These are phyloP conservation scores for Cheilosia grossa DNA, from an alignment of 2,888 invertebrate species.

Conservation along the genomic window DNA sequence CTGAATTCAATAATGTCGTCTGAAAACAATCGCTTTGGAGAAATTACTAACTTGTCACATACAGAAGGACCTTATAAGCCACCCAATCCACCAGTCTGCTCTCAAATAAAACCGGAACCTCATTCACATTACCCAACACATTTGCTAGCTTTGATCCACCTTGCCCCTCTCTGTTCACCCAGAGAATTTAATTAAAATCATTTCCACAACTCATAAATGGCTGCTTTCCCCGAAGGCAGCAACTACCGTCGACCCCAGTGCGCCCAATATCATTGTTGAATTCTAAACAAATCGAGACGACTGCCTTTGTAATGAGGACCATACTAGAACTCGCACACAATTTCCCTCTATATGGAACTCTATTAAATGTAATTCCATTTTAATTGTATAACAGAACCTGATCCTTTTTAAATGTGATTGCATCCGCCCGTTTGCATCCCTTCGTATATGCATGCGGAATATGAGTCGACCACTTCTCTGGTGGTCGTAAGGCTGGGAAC, in stretches of 20 bases:
- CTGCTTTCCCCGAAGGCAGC: neutral
- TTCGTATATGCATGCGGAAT: conserved; percentile 1
- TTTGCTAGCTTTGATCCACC: conserved; percentile 6
- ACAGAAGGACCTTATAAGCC: conserved; percentile 34
- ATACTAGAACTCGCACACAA: conserved; percentile 20
- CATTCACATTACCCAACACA: conserved; percentile 33
- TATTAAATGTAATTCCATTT: conserved; percentile 72
- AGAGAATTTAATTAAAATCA: conserved; percentile 53
- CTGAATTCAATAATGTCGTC: conserved; percentile 3
- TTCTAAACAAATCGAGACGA: conserved; percentile 43
- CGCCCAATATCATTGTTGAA: conserved; percentile 31
- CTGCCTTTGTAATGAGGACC: conserved; percentile 41
- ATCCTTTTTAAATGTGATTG: conserved; percentile 71
- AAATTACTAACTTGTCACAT: conserved; percentile 60
- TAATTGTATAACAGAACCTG: conserved; percentile 68
- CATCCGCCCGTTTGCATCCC: conserved; percentile 27
- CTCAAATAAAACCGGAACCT: conserved; percentile 10
- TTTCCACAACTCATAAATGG: conserved; percentile 33
- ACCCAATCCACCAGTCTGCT: neutral
- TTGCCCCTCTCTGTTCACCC: neutral
- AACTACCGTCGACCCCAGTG: neutral
- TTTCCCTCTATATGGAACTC: conserved; percentile 30
- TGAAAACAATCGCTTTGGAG: neutral
- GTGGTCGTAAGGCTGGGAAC: conserved; percentile 37
- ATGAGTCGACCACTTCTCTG: conserved; percentile 8